These are phyloP conservation scores for Orthosia cruda DNA, from an alignment of 2,888 invertebrate species.

Conservation along the genomic window DNA sequence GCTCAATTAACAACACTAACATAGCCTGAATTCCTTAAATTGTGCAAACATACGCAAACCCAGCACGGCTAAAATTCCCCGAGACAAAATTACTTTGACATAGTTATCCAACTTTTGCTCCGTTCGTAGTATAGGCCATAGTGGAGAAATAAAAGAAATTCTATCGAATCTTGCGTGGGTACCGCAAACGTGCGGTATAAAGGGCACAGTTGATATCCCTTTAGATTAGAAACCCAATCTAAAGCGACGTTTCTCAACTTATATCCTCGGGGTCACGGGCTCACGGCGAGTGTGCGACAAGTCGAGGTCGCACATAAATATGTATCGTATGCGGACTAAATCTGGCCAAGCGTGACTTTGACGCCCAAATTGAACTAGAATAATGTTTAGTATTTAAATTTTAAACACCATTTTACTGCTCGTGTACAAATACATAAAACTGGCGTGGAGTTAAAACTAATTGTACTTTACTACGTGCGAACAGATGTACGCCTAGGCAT, in stretches of 20 bases:
- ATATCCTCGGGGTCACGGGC: slow-evolving; percentile 67
- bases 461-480: slow-evolving; percentile 60
- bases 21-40: slow-evolving; percentile 56
- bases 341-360: slow-evolving; percentile 50
- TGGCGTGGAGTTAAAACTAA: slow-evolving; percentile 47
- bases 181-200: slow-evolving; percentile 71
- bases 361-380: slow-evolving; percentile 30
- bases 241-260: slow-evolving; percentile 71
- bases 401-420: slow-evolving; percentile 30
- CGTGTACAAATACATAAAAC: slow-evolving; percentile 36
- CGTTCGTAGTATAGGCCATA: slow-evolving; percentile 35
- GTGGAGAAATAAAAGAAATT: slow-evolving; percentile 69
- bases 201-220: slow-evolving; percentile 73
- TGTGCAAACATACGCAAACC: slow-evolving; percentile 42
- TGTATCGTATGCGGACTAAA: slow-evolving; percentile 66
- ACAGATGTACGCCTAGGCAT: slow-evolving; percentile 56
- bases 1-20: slow-evolving; percentile 66
- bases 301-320: slow-evolving; percentile 67
- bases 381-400: slow-evolving; percentile 44
- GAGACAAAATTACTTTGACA: slow-evolving; percentile 64
- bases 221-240: slow-evolving; percentile 78
- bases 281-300: slow-evolving; percentile 61
- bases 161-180: slow-evolving; percentile 64
- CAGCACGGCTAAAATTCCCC: slow-evolving; percentile 39
- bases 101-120: slow-evolving; percentile 56